Conservation (phyloP, 2,797 vertebrate species). For the Pipistrellus pipistrellus region DNA sequence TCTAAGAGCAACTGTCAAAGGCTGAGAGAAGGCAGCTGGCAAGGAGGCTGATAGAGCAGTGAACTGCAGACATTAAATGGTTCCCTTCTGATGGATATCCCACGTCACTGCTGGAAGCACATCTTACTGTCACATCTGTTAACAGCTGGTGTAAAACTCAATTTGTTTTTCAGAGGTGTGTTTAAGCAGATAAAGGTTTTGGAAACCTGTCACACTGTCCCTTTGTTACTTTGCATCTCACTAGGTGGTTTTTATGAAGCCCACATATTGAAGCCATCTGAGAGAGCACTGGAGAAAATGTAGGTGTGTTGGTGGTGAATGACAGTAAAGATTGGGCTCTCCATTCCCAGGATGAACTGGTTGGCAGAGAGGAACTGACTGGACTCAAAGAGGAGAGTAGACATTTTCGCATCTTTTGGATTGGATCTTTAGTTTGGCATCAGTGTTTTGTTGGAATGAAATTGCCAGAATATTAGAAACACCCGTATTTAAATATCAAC, state of each 20-base stretch:
- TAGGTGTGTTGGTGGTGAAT: not conserved
- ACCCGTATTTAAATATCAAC: conserved; percentile 48
- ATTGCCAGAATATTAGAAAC: conserved; percentile 40
- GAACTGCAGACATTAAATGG: not conserved
- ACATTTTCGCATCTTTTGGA: not conserved
- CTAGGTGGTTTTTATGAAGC: not conserved
- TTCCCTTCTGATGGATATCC: not conserved
- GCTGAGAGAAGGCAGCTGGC: not conserved
- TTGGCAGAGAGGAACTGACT: not conserved
- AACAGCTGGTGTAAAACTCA: not conserved
- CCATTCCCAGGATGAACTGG: not conserved
- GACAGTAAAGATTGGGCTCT: no score
- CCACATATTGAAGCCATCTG: not conserved
- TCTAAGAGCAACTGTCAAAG: not conserved
- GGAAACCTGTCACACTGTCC: not conserved
- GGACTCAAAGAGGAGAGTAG: not conserved
- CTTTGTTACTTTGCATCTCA: not conserved
- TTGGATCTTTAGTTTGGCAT: not conserved
- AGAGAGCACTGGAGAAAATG: not conserved
- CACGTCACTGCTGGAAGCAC: not conserved
- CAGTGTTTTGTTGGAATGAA: conserved; percentile 15
- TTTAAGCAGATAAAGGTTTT: not conserved
- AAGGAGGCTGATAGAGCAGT: not conserved
- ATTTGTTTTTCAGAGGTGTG: not conserved
- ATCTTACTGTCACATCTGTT: conserved; percentile 30